Conservation (phyloP, 2,113 vertebrate genomes). For the Maccullochella peelii region DNA sequence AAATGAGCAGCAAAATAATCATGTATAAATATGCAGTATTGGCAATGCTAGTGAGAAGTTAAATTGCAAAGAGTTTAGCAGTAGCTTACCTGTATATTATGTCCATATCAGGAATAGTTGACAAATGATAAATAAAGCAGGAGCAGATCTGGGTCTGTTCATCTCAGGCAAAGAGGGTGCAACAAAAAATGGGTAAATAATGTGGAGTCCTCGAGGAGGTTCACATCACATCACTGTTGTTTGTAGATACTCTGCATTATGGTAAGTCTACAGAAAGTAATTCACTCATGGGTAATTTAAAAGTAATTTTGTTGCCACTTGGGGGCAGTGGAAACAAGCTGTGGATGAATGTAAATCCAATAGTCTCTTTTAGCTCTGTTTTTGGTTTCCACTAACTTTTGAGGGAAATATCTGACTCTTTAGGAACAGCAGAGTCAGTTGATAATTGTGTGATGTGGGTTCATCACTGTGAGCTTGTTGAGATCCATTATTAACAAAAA, state of each 20-base stretch:
- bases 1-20: background rate
- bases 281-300: background rate
- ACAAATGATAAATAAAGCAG: background rate
- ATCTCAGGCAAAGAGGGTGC: background rate
- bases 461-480: background rate
- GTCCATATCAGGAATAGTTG: background rate
- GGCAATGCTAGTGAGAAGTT: background rate
- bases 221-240: background rate
- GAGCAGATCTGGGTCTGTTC: background rate
- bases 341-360: background rate
- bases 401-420: background rate
- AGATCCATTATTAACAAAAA: background rate
- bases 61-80: background rate
- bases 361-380: background rate
- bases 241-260: slow-evolving; percentile 2
- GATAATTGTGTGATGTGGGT: background rate
- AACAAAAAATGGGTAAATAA: background rate
- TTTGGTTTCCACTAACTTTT: background rate
- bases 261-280: background rate
- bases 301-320: background rate
- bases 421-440: background rate
- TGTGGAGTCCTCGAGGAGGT: slow-evolving; percentile 1
- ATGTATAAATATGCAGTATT: background rate
- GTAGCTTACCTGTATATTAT: background rate
- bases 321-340: background rate